phyloP scores from a whole-genome alignment of 2,113 vertebrate species.

The Ciconia stormi region DNA sequence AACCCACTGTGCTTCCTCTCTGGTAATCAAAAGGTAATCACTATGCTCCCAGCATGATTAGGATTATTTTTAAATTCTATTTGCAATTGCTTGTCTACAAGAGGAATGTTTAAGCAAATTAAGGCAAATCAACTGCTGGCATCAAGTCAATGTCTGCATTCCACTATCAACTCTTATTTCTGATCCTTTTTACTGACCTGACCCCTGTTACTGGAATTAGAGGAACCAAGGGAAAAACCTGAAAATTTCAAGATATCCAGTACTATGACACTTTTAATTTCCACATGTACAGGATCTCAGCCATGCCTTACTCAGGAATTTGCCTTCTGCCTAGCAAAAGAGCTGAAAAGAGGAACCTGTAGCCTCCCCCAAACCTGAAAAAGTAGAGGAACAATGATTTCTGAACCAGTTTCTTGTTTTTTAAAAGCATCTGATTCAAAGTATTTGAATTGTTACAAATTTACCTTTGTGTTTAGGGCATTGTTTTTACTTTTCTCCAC shows the following conservation, averaged over 20 bases:
- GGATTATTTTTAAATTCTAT: constrained; percentile 8
- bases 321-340: background rate
- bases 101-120: background rate
- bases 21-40: background rate
- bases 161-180: background rate
- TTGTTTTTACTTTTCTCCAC: background rate
- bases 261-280: background rate
- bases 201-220: background rate
- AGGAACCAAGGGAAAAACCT: background rate
- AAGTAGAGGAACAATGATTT: background rate
- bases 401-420: background rate
- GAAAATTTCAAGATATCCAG: background rate
- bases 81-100: background rate
- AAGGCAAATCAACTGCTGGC: background rate
- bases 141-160: background rate
- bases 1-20: background rate
- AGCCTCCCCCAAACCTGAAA: background rate
- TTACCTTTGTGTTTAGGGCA: background rate
- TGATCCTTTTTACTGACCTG: background rate
- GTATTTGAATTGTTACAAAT: background rate
- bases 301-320: background rate
- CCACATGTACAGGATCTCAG: background rate
- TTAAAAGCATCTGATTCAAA: background rate
- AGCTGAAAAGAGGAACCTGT: background rate
- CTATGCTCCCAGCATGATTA: background rate